Evolutionary conservation across 2,888 invertebrate species (phyloP).

Genomic region (Lobophora halterata): DNA sequence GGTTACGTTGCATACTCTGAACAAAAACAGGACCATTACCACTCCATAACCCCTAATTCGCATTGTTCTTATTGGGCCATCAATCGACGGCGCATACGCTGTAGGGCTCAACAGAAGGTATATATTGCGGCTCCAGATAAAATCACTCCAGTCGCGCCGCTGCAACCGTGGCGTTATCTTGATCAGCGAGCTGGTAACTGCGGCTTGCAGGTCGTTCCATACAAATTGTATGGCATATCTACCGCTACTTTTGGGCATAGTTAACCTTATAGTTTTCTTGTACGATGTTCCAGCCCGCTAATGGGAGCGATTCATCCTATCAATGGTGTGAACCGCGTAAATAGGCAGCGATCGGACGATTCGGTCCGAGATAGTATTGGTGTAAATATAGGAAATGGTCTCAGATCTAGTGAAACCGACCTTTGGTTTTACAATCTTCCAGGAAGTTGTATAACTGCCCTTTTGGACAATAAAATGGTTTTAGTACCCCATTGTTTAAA

Average conservation of each 20-base stretch:
- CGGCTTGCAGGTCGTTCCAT: constrained; percentile 69
- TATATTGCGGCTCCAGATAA: constrained; percentile 62
- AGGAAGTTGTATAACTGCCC: constrained; percentile 5
- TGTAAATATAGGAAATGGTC: constrained; percentile 43
- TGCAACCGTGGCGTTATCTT: constrained; percentile 67
- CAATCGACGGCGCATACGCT: constrained; percentile 62
- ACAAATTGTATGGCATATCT: constrained; percentile 79
- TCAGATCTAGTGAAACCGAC: constrained; percentile 16
- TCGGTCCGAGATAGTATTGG: constrained; percentile 46
- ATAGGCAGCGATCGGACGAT: constrained; percentile 39
- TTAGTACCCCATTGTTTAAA: no score
- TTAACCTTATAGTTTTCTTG: constrained; percentile 75
- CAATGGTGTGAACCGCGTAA: constrained; percentile 59
- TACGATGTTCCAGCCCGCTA: constrained; percentile 63
- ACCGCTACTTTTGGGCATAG: constrained; percentile 76
- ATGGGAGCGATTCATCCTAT: constrained; percentile 68
- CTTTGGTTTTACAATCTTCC: constrained; percentile 6
- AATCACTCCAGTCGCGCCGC: constrained; percentile 62
- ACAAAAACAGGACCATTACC: constrained; percentile 26
- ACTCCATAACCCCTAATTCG: constrained; percentile 47
- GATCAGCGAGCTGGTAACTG: constrained; percentile 64
- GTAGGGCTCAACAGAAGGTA: constrained; percentile 51
- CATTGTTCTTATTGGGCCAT: constrained; percentile 72
- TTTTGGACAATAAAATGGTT: no score
- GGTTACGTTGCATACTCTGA: constrained; percentile 10